Conservation (phyloP, 2,888 invertebrate genomes). For the Hecatera dysodea region DNA sequence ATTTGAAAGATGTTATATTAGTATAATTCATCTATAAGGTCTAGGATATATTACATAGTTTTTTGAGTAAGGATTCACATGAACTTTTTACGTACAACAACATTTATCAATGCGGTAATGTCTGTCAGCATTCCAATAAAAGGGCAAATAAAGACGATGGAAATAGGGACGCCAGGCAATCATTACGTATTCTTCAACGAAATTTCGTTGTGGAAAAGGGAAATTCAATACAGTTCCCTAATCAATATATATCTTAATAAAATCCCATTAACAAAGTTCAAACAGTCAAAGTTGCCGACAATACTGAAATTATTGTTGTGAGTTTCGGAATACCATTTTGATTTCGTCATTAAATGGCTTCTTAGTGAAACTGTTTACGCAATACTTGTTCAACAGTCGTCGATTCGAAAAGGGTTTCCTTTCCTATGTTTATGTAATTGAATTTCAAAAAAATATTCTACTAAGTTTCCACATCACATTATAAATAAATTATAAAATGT, state of each 20-base stretch:
- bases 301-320: conserved; percentile 2
- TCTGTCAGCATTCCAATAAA: neutral
- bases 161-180: neutral
- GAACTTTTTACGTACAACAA: neutral
- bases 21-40: neutral
- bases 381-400: conserved; percentile 3
- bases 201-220: neutral
- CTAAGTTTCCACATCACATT: neutral
- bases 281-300: conserved; percentile 5
- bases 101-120: neutral
- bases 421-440: neutral
- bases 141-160: neutral
- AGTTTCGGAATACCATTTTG: neutral
- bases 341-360: neutral
- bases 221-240: conserved; percentile 11
- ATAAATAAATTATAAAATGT: no score
- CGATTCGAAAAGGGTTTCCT: neutral
- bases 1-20: neutral
- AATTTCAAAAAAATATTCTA: neutral
- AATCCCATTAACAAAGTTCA: neutral
- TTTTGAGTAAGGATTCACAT: neutral
- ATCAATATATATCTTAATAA: conserved; percentile 4
- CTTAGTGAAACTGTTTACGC: neutral
- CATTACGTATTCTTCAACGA: neutral
- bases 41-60: no score